Evolutionary conservation across 2,797 vertebrate species (phyloP).

Genomic region (Phoebastria nigripes): DNA sequence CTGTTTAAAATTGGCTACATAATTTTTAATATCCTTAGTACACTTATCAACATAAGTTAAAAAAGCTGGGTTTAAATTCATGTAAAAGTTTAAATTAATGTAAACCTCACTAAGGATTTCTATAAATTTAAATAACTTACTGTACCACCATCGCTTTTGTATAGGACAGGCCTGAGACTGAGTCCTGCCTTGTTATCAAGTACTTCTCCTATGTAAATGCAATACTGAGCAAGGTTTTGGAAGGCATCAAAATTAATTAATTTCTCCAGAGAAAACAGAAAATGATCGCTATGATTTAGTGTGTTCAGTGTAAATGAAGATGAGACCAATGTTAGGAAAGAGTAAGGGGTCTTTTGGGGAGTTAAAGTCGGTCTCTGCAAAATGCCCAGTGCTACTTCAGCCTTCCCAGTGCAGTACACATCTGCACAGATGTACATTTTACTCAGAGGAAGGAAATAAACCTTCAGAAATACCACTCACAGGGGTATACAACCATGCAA

Average conservation of each 20-base stretch:
- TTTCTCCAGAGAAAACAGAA: background rate
- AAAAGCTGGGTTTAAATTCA: background rate
- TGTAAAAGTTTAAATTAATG: background rate
- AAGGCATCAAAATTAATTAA: background rate
- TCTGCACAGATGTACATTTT: background rate
- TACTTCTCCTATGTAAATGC: background rate
- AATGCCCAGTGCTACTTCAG: background rate
- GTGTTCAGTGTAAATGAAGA: background rate
- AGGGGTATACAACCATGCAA: background rate
- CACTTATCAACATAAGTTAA: background rate
- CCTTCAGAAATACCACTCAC: background rate
- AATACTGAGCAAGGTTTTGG: background rate
- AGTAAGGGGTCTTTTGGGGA: accelerated
- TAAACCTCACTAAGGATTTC: background rate
- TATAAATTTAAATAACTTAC: background rate
- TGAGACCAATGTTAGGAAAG: background rate
- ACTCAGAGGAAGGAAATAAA: background rate
- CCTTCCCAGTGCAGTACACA: background rate
- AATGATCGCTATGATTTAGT: background rate
- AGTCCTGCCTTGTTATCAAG: background rate
- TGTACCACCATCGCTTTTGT: background rate
- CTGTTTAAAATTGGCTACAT: background rate
- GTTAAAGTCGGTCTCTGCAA: background rate
- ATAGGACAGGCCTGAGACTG: background rate
- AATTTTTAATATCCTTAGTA: background rate